A percentile compares a stretch with the other conserved stretches of the same genome.
These are phyloP conservation scores for Leptobrachium ailaonicum DNA, from an alignment of 2,113 vertebrate genomes.

Conservation along the genomic window DNA sequence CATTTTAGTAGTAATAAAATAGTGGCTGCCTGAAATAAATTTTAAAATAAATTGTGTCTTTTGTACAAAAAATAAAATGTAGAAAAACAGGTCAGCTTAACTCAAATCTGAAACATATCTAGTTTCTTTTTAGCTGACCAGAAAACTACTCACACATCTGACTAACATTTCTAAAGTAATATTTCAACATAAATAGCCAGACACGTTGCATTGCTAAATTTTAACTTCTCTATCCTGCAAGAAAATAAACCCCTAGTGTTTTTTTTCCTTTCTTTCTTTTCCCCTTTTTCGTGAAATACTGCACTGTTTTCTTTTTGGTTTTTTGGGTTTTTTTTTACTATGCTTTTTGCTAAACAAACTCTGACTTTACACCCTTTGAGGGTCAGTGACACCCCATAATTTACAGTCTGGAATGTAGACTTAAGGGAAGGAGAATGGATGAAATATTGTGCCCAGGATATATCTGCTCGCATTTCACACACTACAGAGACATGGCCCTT, in stretches of 20 bases:
- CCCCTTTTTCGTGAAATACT: slow-evolving; percentile 54
- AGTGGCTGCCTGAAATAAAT: neutral
- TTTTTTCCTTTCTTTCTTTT: slow-evolving; percentile 13
- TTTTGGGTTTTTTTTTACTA: slow-evolving; percentile 26
- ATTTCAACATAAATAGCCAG: slow-evolving; percentile 48
- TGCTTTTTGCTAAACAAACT: slow-evolving; percentile 54
- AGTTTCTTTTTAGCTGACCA: neutral
- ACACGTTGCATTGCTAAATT: slow-evolving; percentile 56
- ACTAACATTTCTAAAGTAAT: neutral
- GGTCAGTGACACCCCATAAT: slow-evolving; percentile 60
- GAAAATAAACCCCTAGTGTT: slow-evolving; percentile 30
- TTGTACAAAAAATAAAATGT: neutral
- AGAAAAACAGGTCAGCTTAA: neutral
- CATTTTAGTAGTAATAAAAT: no score
- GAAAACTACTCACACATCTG: neutral
- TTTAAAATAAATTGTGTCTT: neutral
- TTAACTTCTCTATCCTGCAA: slow-evolving; percentile 46
- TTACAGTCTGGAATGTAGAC: slow-evolving; percentile 66
- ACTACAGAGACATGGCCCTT: slow-evolving; percentile 56
- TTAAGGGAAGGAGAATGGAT: slow-evolving; percentile 51
- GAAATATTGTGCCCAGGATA: slow-evolving; percentile 57
- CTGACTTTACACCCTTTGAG: slow-evolving; percentile 53
- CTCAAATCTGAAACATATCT: neutral
- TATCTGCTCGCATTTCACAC: slow-evolving; percentile 59
- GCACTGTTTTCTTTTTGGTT: slow-evolving; percentile 19